A percentile compares a stretch with the other conserved stretches of the same genome.
phyloP scores from a whole-genome alignment of 2,113 vertebrate species.

The Regulus satrapa region DNA sequence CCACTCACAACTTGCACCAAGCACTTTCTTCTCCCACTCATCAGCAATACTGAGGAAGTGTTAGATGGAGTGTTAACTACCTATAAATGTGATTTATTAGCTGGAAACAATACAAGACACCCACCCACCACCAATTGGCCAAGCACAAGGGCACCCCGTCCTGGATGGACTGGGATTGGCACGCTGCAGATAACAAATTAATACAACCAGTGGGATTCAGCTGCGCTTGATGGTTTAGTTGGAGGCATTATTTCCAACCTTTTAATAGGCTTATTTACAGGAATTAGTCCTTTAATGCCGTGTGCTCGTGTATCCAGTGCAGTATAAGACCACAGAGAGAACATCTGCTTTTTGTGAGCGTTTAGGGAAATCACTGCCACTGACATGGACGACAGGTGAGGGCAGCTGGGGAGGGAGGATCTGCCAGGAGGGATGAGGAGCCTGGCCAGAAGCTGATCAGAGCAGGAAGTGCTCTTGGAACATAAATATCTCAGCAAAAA shows the following conservation, averaged over 20 bases:
- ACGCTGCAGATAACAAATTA: not conserved
- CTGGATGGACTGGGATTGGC: not conserved
- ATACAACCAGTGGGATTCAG: not conserved
- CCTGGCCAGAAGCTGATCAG: not conserved
- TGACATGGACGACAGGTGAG: not conserved
- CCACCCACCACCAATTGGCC: not conserved
- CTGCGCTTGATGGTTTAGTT: not conserved
- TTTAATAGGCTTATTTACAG: conserved; percentile 19
- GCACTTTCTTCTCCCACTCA: not conserved
- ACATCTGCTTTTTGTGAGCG: conserved; percentile 21
- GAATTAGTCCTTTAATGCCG: not conserved
- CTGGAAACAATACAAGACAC: not conserved
- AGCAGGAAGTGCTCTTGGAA: not conserved
- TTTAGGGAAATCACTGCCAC: conserved; percentile 11
- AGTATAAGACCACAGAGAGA: not conserved
- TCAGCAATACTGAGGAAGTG: not conserved
- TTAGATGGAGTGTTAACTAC: not conserved
- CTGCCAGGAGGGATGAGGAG: not conserved
- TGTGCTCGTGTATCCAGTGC: not conserved
- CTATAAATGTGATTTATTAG: not conserved
- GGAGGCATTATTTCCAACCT: not conserved
- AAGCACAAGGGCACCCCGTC: not conserved
- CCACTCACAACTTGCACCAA: fast-evolving
- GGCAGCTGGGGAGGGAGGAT: not conserved
- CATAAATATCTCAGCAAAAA: not conserved